Evolutionary conservation across 2,888 invertebrate species (phyloP).

Genomic region (Stratiomys singularior): DNA sequence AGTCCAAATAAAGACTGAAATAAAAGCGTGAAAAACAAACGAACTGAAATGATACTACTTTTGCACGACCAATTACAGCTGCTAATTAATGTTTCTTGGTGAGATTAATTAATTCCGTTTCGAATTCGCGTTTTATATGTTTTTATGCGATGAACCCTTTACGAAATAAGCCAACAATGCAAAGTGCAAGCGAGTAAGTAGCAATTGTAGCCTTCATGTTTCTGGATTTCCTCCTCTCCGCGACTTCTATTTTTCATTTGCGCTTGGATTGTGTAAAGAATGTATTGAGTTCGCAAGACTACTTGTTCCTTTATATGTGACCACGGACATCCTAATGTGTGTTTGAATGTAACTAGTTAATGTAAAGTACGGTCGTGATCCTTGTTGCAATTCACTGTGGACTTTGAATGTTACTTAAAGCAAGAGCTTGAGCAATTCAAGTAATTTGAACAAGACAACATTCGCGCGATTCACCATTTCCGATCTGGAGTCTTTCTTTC

Average conservation of each 20-base stretch:
- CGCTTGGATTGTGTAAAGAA: constrained; percentile 2
- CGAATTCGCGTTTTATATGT: constrained; percentile 45
- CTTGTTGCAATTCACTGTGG: constrained; percentile 46
- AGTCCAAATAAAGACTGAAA: not conserved
- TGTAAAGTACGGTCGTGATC: constrained; percentile 35
- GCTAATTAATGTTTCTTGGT: constrained; percentile 58
- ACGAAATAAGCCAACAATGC: not conserved
- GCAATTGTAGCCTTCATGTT: constrained; percentile 35
- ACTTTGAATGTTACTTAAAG: constrained; percentile 39
- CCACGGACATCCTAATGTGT: not conserved
- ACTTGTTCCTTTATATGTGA: constrained; percentile 6
- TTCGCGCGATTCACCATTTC: constrained; percentile 31
- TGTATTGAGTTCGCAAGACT: not conserved
- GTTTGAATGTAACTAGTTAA: constrained; percentile 3
- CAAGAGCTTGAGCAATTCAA: constrained; percentile 19
- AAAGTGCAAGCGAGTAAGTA: constrained; percentile 7
- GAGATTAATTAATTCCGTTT: constrained; percentile 55
- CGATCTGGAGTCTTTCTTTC: not conserved
- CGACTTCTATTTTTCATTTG: not conserved
- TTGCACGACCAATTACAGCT: constrained; percentile 57
- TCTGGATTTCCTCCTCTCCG: constrained; percentile 28
- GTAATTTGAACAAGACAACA: constrained; percentile 24
- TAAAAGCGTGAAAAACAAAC: constrained; percentile 22
- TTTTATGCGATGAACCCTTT: constrained; percentile 1
- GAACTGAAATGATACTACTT: constrained; percentile 49